These are phyloP conservation scores for Gonioctena quinquepunctata DNA, from an alignment of 1,140 invertebrate genomes.

Conservation along the genomic window DNA sequence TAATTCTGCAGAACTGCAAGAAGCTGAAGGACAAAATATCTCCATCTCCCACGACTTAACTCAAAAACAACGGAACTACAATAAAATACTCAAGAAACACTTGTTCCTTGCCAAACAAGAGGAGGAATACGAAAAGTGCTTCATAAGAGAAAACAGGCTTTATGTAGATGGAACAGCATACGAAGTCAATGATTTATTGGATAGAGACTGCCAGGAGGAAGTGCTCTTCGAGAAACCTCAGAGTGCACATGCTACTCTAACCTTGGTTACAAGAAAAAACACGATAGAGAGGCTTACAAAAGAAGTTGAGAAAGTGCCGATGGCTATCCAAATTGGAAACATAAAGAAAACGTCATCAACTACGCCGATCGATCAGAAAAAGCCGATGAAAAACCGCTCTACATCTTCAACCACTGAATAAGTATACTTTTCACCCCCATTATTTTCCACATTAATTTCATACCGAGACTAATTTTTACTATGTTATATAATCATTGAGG, in stretches of 20 bases:
- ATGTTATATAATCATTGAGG: neutral
- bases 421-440: neutral
- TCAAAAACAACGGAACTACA: neutral
- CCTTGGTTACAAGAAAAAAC: neutral
- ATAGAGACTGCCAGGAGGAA: neutral
- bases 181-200: too few species aligned
- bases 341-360: neutral
- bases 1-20: neutral
- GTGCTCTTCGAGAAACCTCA: neutral
- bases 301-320: too few species aligned
- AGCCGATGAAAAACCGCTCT: neutral
- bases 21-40: neutral
- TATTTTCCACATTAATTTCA: neutral
- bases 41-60: neutral
- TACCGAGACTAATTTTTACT: neutral
- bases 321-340: neutral
- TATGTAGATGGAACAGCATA: too few species aligned
- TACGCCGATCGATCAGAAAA: neutral
- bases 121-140: neutral
- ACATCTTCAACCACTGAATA: neutral
- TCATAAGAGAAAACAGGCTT: neutral
- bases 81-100: neutral
- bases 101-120: neutral
- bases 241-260: neutral
- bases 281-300: neutral